Evolutionary conservation across 92 coral and sea anemone genomes (phyloP).

Genomic region (Palythoa caribaeorum): DNA sequence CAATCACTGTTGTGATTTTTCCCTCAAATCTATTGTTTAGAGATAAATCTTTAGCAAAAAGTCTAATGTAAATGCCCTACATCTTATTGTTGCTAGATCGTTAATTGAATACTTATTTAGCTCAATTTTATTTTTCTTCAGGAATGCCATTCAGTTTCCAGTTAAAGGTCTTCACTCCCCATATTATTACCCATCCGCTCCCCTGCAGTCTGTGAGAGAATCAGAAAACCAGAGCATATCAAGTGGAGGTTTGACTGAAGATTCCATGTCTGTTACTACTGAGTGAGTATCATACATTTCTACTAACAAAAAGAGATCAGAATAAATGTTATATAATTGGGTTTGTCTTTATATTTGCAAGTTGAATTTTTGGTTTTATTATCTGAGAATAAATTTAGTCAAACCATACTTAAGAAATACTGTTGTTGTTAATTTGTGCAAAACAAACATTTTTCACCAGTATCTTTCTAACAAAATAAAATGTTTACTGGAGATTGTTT

Average conservation of each 20-base stretch:
- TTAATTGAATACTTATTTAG: background rate
- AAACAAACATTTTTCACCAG: no score
- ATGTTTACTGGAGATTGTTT: no score
- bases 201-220: conserved; percentile 85
- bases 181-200: conserved; percentile 83
- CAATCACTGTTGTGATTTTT: background rate
- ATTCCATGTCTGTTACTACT: conserved; percentile 84
- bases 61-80: background rate
- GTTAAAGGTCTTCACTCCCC: conserved; percentile 75
- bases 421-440: no score
- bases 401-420: no score
- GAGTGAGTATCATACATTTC: conserved; percentile 60
- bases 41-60: no score
- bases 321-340: background rate
- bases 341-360: no score
- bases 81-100: background rate
- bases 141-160: conserved; percentile 77
- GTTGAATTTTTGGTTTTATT: no score
- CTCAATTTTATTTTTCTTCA: conserved; percentile 4
- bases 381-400: no score
- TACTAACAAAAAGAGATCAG: background rate
- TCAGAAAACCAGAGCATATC: conserved; percentile 96
- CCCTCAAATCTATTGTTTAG: no score
- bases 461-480: no score
- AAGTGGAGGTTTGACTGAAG: conserved; percentile 97